These are phyloP conservation scores for Cynodonichthys magdalenae DNA, from an alignment of 2,797 vertebrate genomes.

Conservation along the genomic window DNA sequence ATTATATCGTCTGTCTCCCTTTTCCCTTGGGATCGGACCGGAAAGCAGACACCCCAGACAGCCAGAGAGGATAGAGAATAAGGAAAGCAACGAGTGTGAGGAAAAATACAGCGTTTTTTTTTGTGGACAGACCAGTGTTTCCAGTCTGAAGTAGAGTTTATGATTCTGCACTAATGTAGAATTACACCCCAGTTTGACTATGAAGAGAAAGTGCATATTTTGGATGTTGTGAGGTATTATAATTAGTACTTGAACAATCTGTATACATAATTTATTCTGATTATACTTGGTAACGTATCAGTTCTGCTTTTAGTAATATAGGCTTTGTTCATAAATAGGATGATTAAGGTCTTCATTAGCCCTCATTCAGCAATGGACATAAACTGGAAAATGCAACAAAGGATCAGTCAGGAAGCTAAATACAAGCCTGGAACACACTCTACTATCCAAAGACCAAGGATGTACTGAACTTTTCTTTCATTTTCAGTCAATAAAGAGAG, in stretches of 20 bases:
- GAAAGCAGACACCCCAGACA: slow-evolving; percentile 49
- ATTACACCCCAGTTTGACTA: slow-evolving; percentile 57
- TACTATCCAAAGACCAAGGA: background rate
- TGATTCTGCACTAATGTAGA: slow-evolving; percentile 59
- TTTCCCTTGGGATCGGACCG: slow-evolving; percentile 44
- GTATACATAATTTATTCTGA: too few relatives aligned
- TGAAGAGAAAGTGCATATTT: slow-evolving; percentile 42
- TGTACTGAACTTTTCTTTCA: background rate
- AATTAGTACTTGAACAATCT: too few relatives aligned
- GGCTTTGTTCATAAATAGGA: too few relatives aligned
- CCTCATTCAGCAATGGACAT: background rate
- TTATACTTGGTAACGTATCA: background rate
- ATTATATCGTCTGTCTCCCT: slow-evolving; percentile 24
- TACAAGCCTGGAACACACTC: background rate
- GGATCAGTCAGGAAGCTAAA: too few relatives aligned
- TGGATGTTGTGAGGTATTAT: slow-evolving; percentile 15
- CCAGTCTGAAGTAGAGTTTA: slow-evolving; percentile 58
- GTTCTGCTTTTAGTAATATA: background rate
- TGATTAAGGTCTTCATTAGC: background rate
- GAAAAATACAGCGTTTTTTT: slow-evolving; percentile 62
- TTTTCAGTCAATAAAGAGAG: background rate
- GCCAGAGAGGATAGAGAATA: slow-evolving; percentile 4
- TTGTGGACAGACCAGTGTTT: slow-evolving; percentile 59
- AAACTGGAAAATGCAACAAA: background rate
- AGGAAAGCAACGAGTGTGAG: slow-evolving; percentile 52